Base-by-base conservation (phyloP, 2,797 vertebrate genomes). In the Tangara arthus region DNA sequence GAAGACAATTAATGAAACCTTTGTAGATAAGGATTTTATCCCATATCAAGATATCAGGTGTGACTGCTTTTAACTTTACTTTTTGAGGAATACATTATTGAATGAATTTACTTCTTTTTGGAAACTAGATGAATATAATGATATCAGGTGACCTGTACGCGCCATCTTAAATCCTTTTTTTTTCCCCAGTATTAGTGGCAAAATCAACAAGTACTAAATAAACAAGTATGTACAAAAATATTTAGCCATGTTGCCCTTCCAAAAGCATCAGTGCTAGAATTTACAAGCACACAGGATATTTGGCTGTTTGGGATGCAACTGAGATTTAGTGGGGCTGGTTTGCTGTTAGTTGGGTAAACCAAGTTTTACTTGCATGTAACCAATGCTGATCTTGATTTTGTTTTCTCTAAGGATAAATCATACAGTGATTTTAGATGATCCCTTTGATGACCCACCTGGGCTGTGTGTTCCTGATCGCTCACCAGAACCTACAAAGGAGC, bases 21-120 rank as follows among this genome's bases (percentile, higher is more conserved):
- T 99, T 93, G 99, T 99, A 61, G 99, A 99, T 96, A 99, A 98
- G 87, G 98, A 99, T 93, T 99, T 99, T 96, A 97, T 99, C 75
- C 99, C 99, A 0, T 99, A 98, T 97, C 99, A 99, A 94, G 99
- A 99, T 94, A 99, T 99, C 97, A 99, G 99, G 99, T 99, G 16
- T 94, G 95, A 79, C 59, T 94, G 44, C 17, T 89, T 80, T 82
- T 93, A 80, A 35, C 9, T 87, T 53, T 46, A 7, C 16, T 28
- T 92, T 89, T 61, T 86, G 35, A 66, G 55, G 14, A 79, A 61
- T 78, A 22, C 30, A 10, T 66, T 70, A 35, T 73, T 27, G 20
- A 56, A 37, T 41, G 37, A 37, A 21, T 60, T 20, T 0, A 19
- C 46, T 7, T 50, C n/a, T 66, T 72, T 79, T 79, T 82, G n/a